Conservation (phyloP, 2,888 invertebrate species). For the Tetragnatha montana region DNA sequence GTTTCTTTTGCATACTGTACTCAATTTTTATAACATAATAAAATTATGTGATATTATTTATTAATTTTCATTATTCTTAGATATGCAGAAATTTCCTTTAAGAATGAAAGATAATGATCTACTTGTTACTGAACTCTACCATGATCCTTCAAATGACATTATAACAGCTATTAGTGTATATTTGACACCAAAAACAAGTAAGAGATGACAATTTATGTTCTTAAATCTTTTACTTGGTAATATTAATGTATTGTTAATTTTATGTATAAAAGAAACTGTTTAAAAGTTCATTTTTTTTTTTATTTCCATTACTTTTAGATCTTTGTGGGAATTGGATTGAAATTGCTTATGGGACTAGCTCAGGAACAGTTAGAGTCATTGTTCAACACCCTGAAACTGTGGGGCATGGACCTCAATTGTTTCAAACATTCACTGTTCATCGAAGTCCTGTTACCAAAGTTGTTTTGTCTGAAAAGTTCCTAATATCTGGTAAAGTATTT, state of each 20-base stretch:
- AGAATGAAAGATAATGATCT: conserved; percentile 99
- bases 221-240: conserved; percentile 31
- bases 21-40: no score
- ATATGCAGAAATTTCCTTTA: conserved; percentile 99
- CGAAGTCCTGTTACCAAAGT: conserved; percentile 96
- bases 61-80: conserved; percentile 78
- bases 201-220: conserved; percentile 77
- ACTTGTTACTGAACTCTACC: conserved; percentile 94
- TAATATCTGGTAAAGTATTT: conserved; percentile 79
- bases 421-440: conserved; percentile 98
- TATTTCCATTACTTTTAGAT: conserved; percentile 81
- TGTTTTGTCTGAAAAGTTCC: conserved; percentile 93
- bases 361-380: conserved; percentile 95
- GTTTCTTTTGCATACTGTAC: no score
- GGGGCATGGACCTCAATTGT: conserved; percentile 97
- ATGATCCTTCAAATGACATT: conserved; percentile 93
- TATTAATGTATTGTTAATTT: not conserved
- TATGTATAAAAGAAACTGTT: not conserved
- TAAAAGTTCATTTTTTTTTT: not conserved
- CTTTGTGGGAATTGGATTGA: conserved; percentile 99
- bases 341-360: conserved; percentile 95
- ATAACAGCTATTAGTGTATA: conserved; percentile 99
- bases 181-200: conserved; percentile 94
- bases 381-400: conserved; percentile 99
- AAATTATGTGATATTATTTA: not conserved